These are phyloP conservation scores for Fulmarus glacialis DNA, from an alignment of 2,113 vertebrate species.

Conservation along the genomic window DNA sequence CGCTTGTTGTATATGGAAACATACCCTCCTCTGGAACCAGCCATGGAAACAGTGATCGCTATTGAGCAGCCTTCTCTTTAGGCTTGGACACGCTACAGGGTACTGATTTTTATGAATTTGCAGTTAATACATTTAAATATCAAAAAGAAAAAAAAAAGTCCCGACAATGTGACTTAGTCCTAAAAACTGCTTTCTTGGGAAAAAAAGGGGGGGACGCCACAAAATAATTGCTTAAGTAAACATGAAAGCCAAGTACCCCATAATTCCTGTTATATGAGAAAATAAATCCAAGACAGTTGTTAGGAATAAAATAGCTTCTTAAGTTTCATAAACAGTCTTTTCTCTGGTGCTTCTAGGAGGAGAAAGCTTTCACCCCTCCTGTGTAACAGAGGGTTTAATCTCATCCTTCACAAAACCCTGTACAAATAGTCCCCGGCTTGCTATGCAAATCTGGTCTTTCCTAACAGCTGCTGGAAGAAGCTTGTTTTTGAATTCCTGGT, in stretches of 20 bases:
- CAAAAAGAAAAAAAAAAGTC: not conserved
- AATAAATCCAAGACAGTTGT: not conserved
- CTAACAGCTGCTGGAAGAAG: constrained; percentile 35
- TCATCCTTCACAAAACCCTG: not conserved
- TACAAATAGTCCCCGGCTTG: not conserved
- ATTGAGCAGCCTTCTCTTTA: not conserved
- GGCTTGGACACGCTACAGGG: not conserved
- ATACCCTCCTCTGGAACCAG: not conserved
- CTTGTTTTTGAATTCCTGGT: constrained; percentile 35
- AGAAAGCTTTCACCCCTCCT: not conserved
- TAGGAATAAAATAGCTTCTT: not conserved
- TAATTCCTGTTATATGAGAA: not conserved
- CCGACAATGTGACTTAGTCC: not conserved
- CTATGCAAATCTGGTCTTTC: constrained; percentile 40
- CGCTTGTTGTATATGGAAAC: not conserved
- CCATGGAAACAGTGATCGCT: not conserved
- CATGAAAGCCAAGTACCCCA: not conserved
- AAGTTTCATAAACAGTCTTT: not conserved
- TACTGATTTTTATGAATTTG: not conserved
- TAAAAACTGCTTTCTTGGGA: not conserved
- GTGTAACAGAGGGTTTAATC: not conserved
- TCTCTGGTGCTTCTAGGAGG: not conserved
- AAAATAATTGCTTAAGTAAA: not conserved
- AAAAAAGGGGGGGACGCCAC: not conserved
- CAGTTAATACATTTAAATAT: not conserved